These are phyloP conservation scores for Lagorchestes hirsutus DNA, from an alignment of 2,797 vertebrate genomes.

Conservation along the genomic window DNA sequence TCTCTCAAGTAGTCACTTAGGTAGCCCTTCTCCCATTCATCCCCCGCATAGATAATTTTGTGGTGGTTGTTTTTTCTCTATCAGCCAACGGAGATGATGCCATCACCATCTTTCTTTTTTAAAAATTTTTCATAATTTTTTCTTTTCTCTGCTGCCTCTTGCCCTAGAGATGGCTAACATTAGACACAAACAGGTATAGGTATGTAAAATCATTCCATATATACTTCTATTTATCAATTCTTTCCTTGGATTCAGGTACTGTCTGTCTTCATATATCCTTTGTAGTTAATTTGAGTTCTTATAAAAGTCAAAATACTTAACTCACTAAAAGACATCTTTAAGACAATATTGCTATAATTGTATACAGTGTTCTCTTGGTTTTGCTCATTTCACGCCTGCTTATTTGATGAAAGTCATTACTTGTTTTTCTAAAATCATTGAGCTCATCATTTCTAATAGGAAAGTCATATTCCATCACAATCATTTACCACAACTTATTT, in stretches of 20 bases:
- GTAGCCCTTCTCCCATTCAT: background rate
- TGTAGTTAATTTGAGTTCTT: too few relatives aligned
- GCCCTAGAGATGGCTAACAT: background rate
- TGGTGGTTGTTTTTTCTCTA: background rate
- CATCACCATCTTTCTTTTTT: background rate
- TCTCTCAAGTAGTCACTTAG: background rate
- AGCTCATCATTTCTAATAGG: too few relatives aligned
- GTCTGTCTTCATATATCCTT: too few relatives aligned
- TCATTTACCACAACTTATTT: background rate
- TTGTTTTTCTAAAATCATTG: too few relatives aligned
- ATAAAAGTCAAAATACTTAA: too few relatives aligned
- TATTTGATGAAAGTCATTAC: too few relatives aligned
- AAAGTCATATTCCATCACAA: too few relatives aligned
- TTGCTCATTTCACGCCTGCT: too few relatives aligned
- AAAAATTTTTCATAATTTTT: too few relatives aligned
- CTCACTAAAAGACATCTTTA: too few relatives aligned
- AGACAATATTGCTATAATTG: too few relatives aligned
- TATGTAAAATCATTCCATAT: background rate
- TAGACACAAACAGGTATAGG: background rate
- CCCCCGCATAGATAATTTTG: background rate
- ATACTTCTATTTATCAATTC: background rate
- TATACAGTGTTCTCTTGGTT: too few relatives aligned
- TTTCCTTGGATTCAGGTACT: background rate
- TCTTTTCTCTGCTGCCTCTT: background rate
- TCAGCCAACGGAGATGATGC: background rate